phyloP scores from a whole-genome alignment of 35 echinoderm and acorn worm genomes.

The Apostichopus californicus region DNA sequence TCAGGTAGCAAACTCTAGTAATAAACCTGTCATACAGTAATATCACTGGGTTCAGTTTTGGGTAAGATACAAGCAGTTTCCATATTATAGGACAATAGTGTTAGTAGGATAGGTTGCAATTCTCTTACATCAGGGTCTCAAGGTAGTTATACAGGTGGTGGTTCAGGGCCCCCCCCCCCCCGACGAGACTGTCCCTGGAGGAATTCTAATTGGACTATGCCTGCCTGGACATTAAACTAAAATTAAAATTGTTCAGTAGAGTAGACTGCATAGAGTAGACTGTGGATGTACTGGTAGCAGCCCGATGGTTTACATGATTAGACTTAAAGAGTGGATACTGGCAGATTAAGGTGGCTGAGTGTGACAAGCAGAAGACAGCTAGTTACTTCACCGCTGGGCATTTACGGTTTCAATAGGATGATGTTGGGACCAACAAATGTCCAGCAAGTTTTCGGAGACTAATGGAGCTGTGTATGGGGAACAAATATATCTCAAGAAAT shows the following conservation, averaged over 20 bases:
- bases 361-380: conserved; percentile 46
- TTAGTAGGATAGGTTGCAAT: not conserved
- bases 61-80: not conserved
- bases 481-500: conserved; percentile 34
- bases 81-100: not conserved
- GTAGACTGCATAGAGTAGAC: not conserved
- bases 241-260: not conserved
- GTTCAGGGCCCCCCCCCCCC: not conserved
- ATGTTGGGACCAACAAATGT: conserved; percentile 58
- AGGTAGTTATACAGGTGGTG: not conserved
- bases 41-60: not conserved
- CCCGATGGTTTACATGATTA: conserved; percentile 4
- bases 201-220: not conserved
- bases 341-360: conserved; percentile 46
- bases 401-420: conserved; percentile 53
- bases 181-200: not conserved
- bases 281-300: not conserved
- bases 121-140: not conserved
- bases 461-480: conserved; percentile 65
- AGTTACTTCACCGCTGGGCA: conserved; percentile 3
- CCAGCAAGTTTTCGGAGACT: conserved; percentile 63
- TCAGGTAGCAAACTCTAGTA: not conserved
- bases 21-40: not conserved
- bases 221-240: not conserved
- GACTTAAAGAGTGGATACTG: conserved; percentile 50